Evolutionary conservation across 2,113 vertebrate genomes (phyloP).

Genomic region (Pteropus alecto): DNA sequence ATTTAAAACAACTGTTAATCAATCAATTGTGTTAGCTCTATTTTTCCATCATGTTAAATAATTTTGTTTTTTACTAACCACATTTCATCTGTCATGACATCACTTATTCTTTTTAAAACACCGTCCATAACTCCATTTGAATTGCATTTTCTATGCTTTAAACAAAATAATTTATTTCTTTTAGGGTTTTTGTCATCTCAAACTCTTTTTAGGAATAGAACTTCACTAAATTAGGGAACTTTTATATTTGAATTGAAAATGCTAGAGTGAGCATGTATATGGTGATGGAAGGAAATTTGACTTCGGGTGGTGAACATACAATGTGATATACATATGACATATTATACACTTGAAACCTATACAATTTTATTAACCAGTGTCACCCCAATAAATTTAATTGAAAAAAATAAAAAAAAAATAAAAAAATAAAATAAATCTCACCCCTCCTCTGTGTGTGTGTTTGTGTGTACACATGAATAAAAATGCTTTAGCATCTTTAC

Average conservation of each 20-base stretch:
- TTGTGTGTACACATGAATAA: too few relatives aligned
- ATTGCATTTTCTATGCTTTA: slow-evolving; percentile 15
- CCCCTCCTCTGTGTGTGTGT: too few relatives aligned
- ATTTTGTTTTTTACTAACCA: not conserved
- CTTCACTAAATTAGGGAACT: not conserved
- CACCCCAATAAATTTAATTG: too few relatives aligned
- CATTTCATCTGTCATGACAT: not conserved
- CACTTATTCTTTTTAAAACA: not conserved
- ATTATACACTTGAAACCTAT: too few relatives aligned
- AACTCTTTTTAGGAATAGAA: not conserved
- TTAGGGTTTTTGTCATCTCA: not conserved
- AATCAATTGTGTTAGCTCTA: not conserved
- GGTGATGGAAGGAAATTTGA: too few relatives aligned
- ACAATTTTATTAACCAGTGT: too few relatives aligned
- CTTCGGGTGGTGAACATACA: too few relatives aligned
- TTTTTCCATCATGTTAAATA: not conserved
- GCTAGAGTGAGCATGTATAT: too few relatives aligned
- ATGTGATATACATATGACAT: too few relatives aligned
- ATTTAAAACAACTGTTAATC: not conserved
- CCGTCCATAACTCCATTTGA: not conserved
- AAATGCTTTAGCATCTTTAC: not conserved
- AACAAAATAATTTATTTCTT: not conserved
- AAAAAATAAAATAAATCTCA: too few relatives aligned
- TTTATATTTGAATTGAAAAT: slow-evolving; percentile 24
- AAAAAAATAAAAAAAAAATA: too few relatives aligned